Base-by-base conservation (phyloP, 1,140 invertebrate genomes). In the Ylistrum balloti region DNA sequence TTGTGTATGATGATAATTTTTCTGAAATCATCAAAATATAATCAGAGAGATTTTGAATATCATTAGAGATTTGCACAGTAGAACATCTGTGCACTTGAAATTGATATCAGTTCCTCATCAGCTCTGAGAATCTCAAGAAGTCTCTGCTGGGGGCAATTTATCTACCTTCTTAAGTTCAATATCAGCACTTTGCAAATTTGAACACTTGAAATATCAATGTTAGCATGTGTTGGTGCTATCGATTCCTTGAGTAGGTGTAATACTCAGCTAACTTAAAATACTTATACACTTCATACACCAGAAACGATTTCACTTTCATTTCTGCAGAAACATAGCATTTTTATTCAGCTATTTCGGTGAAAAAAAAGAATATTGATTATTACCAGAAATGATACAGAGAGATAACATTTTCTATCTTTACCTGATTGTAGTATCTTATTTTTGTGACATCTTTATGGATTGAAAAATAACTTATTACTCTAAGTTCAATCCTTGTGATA, bases 61-160 rank as follows among this genome's bases (percentile, higher is more conserved):
- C 56, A 28, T 74, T 74, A 74, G 5, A n/a, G 56, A 74, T 74
- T 74, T 74, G 56, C n/a, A 74, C 28, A n/a, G 56, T 74, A 74
- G 56, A 28, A 74, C 56, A 74, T 74, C 56, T 74, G 56, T 74
- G 56, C 56, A 74, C 56, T 74, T 74, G 56, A 74, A 74, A 28
- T 74, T 74, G 56, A 74, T 74, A 74, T 74, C 56, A 74, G 28
- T 74, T 74, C n/a, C 56, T 74, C 56, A 74, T 74, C 56, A 74
- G 56, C 56, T 74, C 28, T n/a, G 56, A 28, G 56, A 74, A 74
- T 74, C 56, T 74, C n/a, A 28, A 74, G 56, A 74, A n/a, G 20
- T 28, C 56, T 74, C 56, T 28, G n/a, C 56, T 74, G 56, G 56
- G 56, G 56, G 56, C 17, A 28, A 74, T 74, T 28, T 28, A 74